Evolutionary conservation across 2,113 vertebrate genomes (phyloP), one percentile per base, ranked within the genome.

Genomic region (Pseudorasbora parva): DNA sequence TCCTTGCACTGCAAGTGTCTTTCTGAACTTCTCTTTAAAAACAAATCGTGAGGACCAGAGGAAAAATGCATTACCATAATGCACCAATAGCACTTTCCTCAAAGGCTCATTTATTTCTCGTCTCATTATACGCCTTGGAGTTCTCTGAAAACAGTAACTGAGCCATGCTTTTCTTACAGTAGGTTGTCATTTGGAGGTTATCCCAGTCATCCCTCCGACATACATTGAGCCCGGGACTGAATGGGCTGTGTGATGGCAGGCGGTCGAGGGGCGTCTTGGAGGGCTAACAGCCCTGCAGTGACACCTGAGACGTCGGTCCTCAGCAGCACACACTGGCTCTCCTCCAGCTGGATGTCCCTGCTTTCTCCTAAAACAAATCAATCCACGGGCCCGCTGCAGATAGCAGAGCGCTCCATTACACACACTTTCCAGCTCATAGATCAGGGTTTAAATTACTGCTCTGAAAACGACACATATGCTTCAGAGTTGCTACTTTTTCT

Each of bases 361-460:
- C 25, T 64, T 80, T 69, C 62, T 62, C 60, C 72, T 66, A 54
- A 84, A 86, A 86, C 81, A 68, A 68, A 83, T 73, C 77, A 57
- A 54, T 83, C 82, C 82, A 21, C 8, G 41, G 66, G 79, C 25
- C 54, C 17, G 21, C 60, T 5, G 41, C 76, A 30, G 72, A 72
- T 37, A 37, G 57, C 49, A 47, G 37, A 78, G 59, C 23, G 21
- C 62, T 73, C 75, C n/a, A 19, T 78, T 69, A 84, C 62, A 71
- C 82, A 78, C 23, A 51, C 74, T 73, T 82, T 80, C 56, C 68
- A 66, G 45, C 23, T 66, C 75, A 73, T 72, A 33, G 66, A 79
- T 57, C 66, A 57, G 64, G 41, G 64, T 49, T 23, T 59, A 6
- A 41, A 56, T 59, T 59, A 57, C 33, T 11, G 6, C 17, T 41